Evolutionary conservation across 2,113 vertebrate species (phyloP), one percentile per base, ranked within the genome.

Genomic region (Tenrec ecaudatus): DNA sequence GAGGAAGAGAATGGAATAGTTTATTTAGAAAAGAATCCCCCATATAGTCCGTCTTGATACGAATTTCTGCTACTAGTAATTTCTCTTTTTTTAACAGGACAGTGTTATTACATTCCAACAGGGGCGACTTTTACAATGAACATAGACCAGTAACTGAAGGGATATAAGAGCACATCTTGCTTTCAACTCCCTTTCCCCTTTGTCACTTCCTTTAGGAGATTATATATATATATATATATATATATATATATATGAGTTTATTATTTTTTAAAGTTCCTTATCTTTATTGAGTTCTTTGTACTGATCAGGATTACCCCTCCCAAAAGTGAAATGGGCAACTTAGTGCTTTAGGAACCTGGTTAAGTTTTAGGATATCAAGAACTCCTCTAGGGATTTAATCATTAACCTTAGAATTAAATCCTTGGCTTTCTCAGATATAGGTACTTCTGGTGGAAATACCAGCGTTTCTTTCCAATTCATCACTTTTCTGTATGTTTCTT

Each of bases 381-480:
- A n/a, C 27, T 93, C 47, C 47, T 86, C 77, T 36, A 94, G 0
- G 22, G 3, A 33, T 93, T 91, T 83, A 92, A 20, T n/a, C 79
- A 98, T 98, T 88, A 33, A 99, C 99, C 98, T 99, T 95, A 99
- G 97, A 98, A 99, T 99, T 97, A 99, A 97, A 95, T 99, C 99
- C 98, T 99, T 99, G 84, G 99, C 98, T 97, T 99, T 99, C 97
- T 99, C 99, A 2, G 99, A 99, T 96, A 99, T 99, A 77, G 99
- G 99, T 78, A 99, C 99, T 97, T 99, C 99, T 25, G 99, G 99
- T 33, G 99, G 99, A 98, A 99, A 99, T 40, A 99, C 98, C 38
- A 99, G 97, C 0, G 99, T 99, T 98, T 99, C 99, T 97, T 99
- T 99, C 99, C 99, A 99, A 98, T 99, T 99, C 99, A 99, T 99